Conservation (phyloP, 2,888 invertebrate species). For the Melikaiella ostensackeni region DNA sequence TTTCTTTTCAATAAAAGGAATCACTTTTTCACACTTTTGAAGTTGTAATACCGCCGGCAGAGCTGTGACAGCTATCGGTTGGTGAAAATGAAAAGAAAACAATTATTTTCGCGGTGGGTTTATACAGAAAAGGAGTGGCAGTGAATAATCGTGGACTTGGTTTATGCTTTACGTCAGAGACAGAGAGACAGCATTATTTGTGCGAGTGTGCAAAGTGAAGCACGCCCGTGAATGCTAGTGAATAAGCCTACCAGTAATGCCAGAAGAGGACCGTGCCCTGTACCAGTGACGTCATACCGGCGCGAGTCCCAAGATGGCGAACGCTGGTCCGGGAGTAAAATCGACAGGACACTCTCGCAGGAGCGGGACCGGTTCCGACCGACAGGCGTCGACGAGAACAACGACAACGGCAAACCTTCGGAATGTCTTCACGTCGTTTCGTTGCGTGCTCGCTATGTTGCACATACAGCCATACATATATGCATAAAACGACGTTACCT, state of each 20-base stretch:
- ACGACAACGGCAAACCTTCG: slow-evolving; percentile 55
- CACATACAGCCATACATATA: slow-evolving; percentile 42
- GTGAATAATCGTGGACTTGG: slow-evolving; percentile 21
- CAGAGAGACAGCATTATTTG: slow-evolving; percentile 28
- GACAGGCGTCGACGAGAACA: slow-evolving; percentile 57
- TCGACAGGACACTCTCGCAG: slow-evolving; percentile 62
- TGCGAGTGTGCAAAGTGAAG: slow-evolving; percentile 14
- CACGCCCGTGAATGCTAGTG: slow-evolving; percentile 43
- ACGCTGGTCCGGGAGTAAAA: slow-evolving; percentile 56
- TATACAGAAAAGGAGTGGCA: slow-evolving; percentile 22
- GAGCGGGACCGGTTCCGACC: slow-evolving; percentile 55
- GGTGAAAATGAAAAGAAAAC: not conserved
- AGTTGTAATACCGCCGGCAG: not conserved
- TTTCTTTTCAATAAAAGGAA: too few species aligned
- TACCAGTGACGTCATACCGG: slow-evolving; percentile 69
- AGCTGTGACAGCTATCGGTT: not conserved
- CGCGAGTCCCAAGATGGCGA: slow-evolving; percentile 53
- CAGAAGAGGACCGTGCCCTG: slow-evolving; percentile 58
- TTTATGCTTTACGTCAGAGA: slow-evolving; percentile 24
- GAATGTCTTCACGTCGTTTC: slow-evolving; percentile 54
- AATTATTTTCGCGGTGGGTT: slow-evolving; percentile 8
- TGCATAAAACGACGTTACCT: slow-evolving; percentile 44
- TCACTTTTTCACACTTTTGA: too few species aligned
- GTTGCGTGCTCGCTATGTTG: slow-evolving; percentile 53
- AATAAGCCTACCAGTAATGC: slow-evolving; percentile 49